Conservation (phyloP, 2,888 invertebrate genomes). For the Pemphredon lugubris region DNA sequence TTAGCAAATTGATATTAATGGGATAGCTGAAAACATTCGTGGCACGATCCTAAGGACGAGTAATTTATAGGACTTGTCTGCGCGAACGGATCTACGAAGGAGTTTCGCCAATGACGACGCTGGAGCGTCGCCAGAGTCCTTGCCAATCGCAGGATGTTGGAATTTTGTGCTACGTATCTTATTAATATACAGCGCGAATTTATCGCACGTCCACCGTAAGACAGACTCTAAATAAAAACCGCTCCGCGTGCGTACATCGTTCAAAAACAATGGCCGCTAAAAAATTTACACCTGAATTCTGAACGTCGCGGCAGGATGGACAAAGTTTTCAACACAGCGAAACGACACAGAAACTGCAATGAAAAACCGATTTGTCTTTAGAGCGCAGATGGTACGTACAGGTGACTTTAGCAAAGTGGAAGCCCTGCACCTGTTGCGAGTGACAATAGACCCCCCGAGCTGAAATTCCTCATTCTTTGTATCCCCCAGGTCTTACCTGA, state of each 20-base stretch:
- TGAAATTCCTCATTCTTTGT: slow-evolving; percentile 10
- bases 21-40: slow-evolving; percentile 34
- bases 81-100: slow-evolving; percentile 23
- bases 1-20: slow-evolving; percentile 32
- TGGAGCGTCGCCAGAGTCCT: slow-evolving; percentile 68
- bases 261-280: too few relatives aligned
- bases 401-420: slow-evolving; percentile 11
- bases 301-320: too few relatives aligned
- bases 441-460: slow-evolving; percentile 34
- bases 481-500: not conserved
- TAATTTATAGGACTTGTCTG: slow-evolving; percentile 60
- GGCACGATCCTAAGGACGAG: slow-evolving; percentile 52
- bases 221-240: too few relatives aligned
- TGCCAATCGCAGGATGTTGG: slow-evolving; percentile 66
- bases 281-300: too few relatives aligned
- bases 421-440: slow-evolving; percentile 58
- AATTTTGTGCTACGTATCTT: slow-evolving; percentile 40
- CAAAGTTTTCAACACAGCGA: not conserved
- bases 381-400: not conserved
- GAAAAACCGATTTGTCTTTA: slow-evolving; percentile 10
- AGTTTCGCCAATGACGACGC: slow-evolving; percentile 41
- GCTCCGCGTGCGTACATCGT: too few relatives aligned
- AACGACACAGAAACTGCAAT: not conserved
- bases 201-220: slow-evolving; percentile 4
- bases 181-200: slow-evolving; percentile 21